phyloP scores from a whole-genome alignment of 23 tunicate genomes.

The Oikopleura albicans region DNA sequence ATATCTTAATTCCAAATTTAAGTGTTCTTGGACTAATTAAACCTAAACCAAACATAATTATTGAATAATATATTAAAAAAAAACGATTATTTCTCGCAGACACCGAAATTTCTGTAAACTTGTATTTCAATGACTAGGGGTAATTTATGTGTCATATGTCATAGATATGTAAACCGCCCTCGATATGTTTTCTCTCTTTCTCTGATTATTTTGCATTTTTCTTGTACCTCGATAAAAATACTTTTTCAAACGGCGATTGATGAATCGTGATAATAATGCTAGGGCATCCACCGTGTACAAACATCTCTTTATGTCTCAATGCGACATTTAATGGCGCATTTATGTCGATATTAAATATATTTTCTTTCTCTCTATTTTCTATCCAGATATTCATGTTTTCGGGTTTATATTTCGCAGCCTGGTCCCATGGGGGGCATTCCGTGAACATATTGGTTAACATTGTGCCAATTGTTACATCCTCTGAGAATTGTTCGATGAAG shows the following conservation, averaged over 20 bases:
- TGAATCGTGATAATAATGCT: not conserved
- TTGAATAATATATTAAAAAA: too few species aligned
- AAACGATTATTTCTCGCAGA: too few species aligned
- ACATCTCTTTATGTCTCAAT: not conserved
- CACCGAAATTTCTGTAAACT: too few species aligned
- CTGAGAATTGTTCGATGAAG: not conserved
- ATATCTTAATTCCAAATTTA: too few species aligned
- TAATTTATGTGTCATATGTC: too few species aligned
- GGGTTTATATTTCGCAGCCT: not conserved
- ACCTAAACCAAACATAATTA: too few species aligned
- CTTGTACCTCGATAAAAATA: not conserved
- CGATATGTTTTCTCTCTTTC: too few species aligned
- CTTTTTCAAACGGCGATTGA: not conserved
- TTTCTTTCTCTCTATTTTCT: not conserved
- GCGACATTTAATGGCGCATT: not conserved
- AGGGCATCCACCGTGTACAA: slow-evolving; percentile 3
- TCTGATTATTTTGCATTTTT: not conserved
- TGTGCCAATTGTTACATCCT: not conserved
- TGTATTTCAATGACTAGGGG: too few species aligned
- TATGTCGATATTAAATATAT: not conserved
- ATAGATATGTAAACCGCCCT: too few species aligned
- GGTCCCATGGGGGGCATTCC: not conserved
- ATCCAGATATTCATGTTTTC: not conserved
- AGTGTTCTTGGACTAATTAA: too few species aligned
- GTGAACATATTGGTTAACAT: not conserved